Evolutionary conservation across 2,797 vertebrate species (phyloP).

Genomic region (Enoplosus armatus): DNA sequence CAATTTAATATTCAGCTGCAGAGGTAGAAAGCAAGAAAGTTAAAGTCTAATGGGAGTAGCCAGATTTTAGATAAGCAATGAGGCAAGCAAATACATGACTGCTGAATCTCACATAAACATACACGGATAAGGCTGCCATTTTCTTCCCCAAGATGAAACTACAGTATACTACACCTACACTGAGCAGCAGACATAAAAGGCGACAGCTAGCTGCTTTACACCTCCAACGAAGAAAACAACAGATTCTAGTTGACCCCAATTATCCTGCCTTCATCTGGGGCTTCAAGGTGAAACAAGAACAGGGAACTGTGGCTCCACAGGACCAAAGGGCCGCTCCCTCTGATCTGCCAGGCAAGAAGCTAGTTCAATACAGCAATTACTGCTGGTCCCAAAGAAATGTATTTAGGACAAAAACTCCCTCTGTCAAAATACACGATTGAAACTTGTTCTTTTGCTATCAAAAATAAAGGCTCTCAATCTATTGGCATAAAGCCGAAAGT

Average conservation of each 20-base stretch:
- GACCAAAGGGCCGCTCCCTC: slow-evolving; percentile 22
- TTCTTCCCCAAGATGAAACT: slow-evolving; percentile 3
- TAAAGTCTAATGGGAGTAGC: neutral
- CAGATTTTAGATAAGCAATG: slow-evolving; percentile 3
- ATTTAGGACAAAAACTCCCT: neutral
- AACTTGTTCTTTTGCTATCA: neutral
- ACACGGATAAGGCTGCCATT: slow-evolving; percentile 3
- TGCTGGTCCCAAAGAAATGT: slow-evolving; percentile 1
- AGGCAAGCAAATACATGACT: neutral
- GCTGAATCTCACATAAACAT: slow-evolving; percentile 16
- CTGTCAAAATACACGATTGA: slow-evolving; percentile 12
- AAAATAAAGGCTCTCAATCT: neutral
- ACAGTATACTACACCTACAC: neutral
- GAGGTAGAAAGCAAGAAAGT: neutral
- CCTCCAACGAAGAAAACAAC: slow-evolving; percentile 35
- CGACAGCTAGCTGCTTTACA: slow-evolving; percentile 22
- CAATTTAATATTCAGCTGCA: slow-evolving; percentile 11
- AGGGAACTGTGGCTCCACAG: slow-evolving; percentile 21
- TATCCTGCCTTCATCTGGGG: slow-evolving; percentile 51
- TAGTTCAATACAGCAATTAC: slow-evolving; percentile 54
- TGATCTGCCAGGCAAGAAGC: slow-evolving; percentile 30
- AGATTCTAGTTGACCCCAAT: slow-evolving; percentile 64
- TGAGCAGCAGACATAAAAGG: neutral
- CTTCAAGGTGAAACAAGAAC: slow-evolving; percentile 49
- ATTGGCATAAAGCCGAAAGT: neutral